These are phyloP conservation scores for Scopus umbretta DNA, from an alignment of 2,113 vertebrate species.

Conservation along the genomic window DNA sequence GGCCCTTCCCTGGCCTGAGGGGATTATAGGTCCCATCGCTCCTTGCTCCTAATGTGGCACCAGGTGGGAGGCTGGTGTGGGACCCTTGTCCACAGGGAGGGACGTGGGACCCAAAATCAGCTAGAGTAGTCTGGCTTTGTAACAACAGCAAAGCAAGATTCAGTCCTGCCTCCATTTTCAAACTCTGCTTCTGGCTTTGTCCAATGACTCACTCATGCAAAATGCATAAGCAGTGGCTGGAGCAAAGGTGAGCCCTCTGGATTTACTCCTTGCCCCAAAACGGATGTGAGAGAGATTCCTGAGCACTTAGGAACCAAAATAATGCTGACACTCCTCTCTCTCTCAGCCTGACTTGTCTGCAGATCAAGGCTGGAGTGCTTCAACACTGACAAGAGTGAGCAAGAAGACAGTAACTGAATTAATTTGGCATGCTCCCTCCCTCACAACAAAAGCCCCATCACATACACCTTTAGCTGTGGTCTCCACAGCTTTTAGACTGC, in stretches of 20 bases:
- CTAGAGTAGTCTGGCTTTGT: background rate
- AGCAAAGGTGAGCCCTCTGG: background rate
- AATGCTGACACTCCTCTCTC: background rate
- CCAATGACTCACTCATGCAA: background rate
- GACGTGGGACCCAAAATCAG: background rate
- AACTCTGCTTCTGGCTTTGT: background rate
- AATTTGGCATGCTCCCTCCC: background rate
- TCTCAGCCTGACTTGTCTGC: background rate
- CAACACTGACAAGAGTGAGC: background rate
- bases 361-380: background rate
- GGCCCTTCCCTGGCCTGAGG: background rate
- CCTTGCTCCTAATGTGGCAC: background rate
- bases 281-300: background rate
- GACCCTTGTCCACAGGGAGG: background rate
- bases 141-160: background rate
- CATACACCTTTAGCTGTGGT: background rate
- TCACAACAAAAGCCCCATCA: background rate
- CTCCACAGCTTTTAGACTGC: background rate
- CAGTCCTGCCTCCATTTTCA: background rate
- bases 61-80: background rate
- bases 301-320: background rate
- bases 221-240: background rate
- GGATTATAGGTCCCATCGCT: background rate
- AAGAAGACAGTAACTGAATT: background rate
- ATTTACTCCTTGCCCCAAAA: background rate